phyloP scores from a whole-genome alignment of 2,797 vertebrate genomes.

The Oryzias dopingdopingensis region DNA sequence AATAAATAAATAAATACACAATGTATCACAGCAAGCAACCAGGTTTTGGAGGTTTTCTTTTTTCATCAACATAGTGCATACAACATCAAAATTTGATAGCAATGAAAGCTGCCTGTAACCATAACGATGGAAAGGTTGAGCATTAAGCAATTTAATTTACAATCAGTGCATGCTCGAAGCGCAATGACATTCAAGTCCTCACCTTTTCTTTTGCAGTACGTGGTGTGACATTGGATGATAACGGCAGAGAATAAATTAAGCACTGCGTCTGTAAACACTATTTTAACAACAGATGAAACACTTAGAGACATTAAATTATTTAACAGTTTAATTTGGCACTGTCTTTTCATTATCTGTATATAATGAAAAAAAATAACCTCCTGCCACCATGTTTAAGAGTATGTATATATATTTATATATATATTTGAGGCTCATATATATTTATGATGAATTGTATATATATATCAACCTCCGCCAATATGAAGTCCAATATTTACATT shows the following conservation, averaged over 20 bases:
- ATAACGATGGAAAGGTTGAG: conserved; percentile 75
- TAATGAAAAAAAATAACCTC: conserved; percentile 75
- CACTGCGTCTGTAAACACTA: conserved; percentile 79
- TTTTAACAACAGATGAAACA: conserved; percentile 78
- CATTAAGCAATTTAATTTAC: conserved; percentile 83
- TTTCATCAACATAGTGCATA: conserved; percentile 81
- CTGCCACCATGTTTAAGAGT: conserved; percentile 60
- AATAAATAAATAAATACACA: conserved; percentile 70
- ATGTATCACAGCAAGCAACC: conserved; percentile 82
- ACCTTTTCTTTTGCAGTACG: conserved; percentile 54
- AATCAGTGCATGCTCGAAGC: conserved; percentile 83
- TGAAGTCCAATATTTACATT: conserved; percentile 85
- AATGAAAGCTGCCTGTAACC: conserved; percentile 76
- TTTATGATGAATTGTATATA: conserved; percentile 12
- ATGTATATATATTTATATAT: conserved; percentile 60
- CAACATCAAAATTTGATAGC: conserved; percentile 83
- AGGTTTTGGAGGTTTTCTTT: conserved; percentile 60
- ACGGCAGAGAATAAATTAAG: conserved; percentile 78
- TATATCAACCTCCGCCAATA: conserved; percentile 74
- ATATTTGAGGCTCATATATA: conserved; percentile 60
- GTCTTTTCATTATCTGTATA: conserved; percentile 73
- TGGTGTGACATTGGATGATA: conserved; percentile 73
- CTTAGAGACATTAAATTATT: conserved; percentile 79
- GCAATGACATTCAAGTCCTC: conserved; percentile 79
- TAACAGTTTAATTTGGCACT: conserved; percentile 83